Conservation (phyloP, 2,797 vertebrate species). For the Rhynchonycteris naso region DNA sequence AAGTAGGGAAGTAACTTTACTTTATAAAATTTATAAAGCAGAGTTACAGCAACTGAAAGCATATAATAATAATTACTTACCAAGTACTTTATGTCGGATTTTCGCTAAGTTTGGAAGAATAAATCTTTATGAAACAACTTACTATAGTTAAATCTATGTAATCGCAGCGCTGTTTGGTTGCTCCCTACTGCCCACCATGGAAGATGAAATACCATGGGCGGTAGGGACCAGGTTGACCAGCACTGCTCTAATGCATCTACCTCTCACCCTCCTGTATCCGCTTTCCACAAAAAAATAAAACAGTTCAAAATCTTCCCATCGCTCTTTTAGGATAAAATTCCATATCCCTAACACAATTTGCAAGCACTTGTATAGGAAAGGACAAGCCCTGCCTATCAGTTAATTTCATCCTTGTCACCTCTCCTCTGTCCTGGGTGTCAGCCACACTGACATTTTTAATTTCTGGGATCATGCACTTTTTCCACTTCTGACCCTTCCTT, state of each 20-base stretch:
- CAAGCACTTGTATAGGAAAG: neutral
- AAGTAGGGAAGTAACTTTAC: too few species aligned
- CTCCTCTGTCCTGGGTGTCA: neutral
- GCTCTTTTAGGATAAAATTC: neutral
- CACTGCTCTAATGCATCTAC: neutral
- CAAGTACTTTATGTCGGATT: too few species aligned
- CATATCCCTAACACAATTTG: neutral
- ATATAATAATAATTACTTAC: too few species aligned
- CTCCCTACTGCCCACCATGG: too few species aligned
- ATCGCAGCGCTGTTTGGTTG: too few species aligned
- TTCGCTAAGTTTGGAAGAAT: too few species aligned
- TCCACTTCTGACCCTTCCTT: rapidly evolving
- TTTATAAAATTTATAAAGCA: too few species aligned
- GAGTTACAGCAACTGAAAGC: too few species aligned
- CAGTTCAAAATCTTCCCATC: neutral
- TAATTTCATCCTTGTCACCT: neutral
- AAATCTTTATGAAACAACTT: too few species aligned
- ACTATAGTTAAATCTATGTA: too few species aligned
- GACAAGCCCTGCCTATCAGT: neutral
- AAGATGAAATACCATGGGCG: too few species aligned
- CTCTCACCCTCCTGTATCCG: neutral
- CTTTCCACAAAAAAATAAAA: neutral
- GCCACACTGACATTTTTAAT: neutral
- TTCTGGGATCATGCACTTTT: neutral
- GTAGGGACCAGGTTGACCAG: too few species aligned